phyloP scores from a whole-genome alignment of 1,140 invertebrate species.

The Anthonomus grandis region DNA sequence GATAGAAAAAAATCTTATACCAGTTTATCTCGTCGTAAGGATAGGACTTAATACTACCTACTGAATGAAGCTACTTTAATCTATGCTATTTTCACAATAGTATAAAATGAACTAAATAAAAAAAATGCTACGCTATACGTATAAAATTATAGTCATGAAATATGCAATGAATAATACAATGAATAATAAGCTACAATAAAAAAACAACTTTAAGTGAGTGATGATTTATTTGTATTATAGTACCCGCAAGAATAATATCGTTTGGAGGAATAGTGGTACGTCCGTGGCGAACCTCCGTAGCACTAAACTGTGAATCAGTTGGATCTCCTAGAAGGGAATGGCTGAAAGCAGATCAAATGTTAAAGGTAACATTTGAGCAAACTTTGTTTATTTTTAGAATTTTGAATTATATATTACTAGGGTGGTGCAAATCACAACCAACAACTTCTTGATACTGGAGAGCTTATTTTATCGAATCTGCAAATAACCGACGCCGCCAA shows the following conservation, averaged over 20 bases:
- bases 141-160: too few species aligned
- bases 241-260: constrained; percentile 66
- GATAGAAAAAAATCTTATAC: too few species aligned
- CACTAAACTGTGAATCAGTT: constrained; percentile 62
- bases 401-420: background rate
- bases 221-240: constrained; percentile 44
- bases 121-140: too few species aligned
- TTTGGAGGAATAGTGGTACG: constrained; percentile 64
- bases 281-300: constrained; percentile 62
- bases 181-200: too few species aligned
- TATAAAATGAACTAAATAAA: too few species aligned
- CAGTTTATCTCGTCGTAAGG: too few species aligned
- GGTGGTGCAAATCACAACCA: constrained; percentile 55
- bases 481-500: constrained; percentile 67
- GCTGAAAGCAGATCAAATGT: constrained; percentile 56
- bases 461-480: constrained; percentile 61
- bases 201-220: too few species aligned
- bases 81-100: too few species aligned
- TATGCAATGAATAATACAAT: too few species aligned
- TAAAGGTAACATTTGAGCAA: constrained; percentile 29
- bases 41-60: too few species aligned
- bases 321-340: constrained; percentile 65
- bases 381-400: background rate
- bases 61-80: too few species aligned
- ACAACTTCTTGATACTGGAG: constrained; percentile 60